Conservation (phyloP, 2,888 invertebrate genomes). For the Gymnosoma rotundatum region DNA sequence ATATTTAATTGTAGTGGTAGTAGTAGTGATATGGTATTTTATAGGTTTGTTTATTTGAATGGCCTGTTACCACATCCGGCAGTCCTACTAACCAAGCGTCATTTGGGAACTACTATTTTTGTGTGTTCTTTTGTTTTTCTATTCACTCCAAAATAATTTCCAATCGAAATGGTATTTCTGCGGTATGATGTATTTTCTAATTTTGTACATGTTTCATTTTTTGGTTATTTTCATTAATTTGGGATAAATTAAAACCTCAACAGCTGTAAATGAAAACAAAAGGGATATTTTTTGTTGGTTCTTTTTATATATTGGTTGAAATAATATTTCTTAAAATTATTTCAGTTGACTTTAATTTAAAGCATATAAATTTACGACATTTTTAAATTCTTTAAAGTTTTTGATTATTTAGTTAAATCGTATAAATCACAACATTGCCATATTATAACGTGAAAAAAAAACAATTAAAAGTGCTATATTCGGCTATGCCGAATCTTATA, state of each 20-base stretch:
- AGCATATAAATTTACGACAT: too few relatives aligned
- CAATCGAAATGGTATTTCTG: conserved; percentile 12
- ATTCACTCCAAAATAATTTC: conserved; percentile 14
- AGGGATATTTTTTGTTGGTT: neutral
- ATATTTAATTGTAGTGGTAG: conserved; percentile 10
- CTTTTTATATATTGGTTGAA: conserved; percentile 12
- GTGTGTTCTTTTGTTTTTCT: conserved; percentile 26
- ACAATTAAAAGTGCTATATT: too few relatives aligned
- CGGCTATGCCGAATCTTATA: too few relatives aligned
- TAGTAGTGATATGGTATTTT: neutral
- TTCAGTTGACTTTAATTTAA: too few relatives aligned
- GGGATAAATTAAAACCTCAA: conserved; percentile 81
- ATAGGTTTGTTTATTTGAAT: conserved; percentile 34
- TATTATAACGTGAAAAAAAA: too few relatives aligned
- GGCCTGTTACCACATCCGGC: conserved; percentile 58
- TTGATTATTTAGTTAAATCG: too few relatives aligned
- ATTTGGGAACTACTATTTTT: conserved; percentile 45
- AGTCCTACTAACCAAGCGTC: conserved; percentile 53
- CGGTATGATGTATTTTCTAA: conserved; percentile 55
- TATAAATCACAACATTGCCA: too few relatives aligned
- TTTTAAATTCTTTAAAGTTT: too few relatives aligned
- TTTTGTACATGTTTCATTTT: conserved; percentile 64
- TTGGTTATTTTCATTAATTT: conserved; percentile 80
- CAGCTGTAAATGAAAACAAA: conserved; percentile 67
- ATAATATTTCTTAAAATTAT: neutral